Conservation (phyloP, 2,113 vertebrate genomes). For the Tor tambroides region DNA sequence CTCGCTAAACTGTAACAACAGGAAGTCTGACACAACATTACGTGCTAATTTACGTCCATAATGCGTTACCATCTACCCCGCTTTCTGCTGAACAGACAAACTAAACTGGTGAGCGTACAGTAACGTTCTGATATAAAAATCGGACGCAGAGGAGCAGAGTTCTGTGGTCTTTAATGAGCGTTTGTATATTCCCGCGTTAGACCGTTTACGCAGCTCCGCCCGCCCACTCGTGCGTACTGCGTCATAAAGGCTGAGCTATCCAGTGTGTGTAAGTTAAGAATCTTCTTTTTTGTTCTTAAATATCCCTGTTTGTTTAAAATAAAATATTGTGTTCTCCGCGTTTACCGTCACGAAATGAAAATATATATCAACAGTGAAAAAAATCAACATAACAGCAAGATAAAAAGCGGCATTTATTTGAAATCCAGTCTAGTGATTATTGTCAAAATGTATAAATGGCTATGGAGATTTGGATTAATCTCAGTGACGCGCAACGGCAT, state of each 20-base stretch:
- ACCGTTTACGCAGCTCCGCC: constrained; percentile 2
- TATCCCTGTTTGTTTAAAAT: too few relatives aligned
- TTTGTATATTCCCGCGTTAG: constrained; percentile 36
- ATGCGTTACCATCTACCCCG: background rate
- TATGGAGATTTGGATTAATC: too few relatives aligned
- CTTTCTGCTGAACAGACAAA: background rate
- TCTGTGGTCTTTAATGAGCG: background rate
- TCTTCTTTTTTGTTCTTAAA: background rate
- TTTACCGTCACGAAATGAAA: too few relatives aligned
- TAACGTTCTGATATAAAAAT: background rate
- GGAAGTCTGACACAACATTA: background rate
- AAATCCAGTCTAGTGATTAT: too few relatives aligned
- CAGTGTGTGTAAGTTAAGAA: background rate
- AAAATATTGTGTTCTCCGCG: too few relatives aligned
- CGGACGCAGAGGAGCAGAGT: too few relatives aligned
- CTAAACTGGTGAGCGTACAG: background rate
- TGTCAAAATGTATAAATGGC: too few relatives aligned
- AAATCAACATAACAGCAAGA: too few relatives aligned
- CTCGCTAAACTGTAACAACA: background rate
- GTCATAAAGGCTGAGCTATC: background rate
- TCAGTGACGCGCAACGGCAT: too few relatives aligned
- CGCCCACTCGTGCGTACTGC: background rate
- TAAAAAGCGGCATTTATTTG: too few relatives aligned
- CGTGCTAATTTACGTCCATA: background rate
- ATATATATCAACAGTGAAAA: too few relatives aligned